Conservation (phyloP, 2,888 invertebrate species). For the Himalopsyche kuldschensis region DNA sequence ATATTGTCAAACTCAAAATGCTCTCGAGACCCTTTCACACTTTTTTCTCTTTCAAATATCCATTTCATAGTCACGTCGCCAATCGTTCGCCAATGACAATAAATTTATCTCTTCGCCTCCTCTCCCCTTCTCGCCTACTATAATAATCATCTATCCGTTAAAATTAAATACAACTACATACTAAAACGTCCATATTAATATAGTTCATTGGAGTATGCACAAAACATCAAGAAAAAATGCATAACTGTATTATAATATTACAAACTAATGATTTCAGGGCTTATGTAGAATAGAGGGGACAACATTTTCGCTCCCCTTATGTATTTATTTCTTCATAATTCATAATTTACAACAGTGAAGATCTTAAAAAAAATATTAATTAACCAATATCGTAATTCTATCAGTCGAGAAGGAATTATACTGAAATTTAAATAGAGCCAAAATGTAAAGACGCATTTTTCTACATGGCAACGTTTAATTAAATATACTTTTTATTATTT, state of each 20-base stretch:
- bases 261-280: neutral
- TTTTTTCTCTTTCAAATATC: neutral
- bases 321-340: neutral
- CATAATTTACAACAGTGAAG: neutral
- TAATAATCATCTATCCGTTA: neutral
- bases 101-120: neutral
- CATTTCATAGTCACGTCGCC: neutral
- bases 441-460: constrained; percentile 23
- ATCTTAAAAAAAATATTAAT: neutral
- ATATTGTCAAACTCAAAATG: constrained; percentile 5
- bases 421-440: constrained; percentile 11
- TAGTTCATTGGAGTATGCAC: constrained; percentile 14
- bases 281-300: neutral
- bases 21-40: neutral
- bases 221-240: neutral
- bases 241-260: neutral
- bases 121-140: neutral
- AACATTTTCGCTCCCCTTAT: neutral
- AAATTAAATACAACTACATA: neutral
- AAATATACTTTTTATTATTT: neutral
- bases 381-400: constrained; percentile 15
- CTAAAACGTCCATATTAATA: neutral
- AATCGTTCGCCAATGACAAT: constrained; percentile 4
- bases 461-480: constrained; percentile 15
- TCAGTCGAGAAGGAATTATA: constrained; percentile 38